Evolutionary conservation across 2,797 vertebrate species (phyloP).

Genomic region (Neosalanx taihuensis): DNA sequence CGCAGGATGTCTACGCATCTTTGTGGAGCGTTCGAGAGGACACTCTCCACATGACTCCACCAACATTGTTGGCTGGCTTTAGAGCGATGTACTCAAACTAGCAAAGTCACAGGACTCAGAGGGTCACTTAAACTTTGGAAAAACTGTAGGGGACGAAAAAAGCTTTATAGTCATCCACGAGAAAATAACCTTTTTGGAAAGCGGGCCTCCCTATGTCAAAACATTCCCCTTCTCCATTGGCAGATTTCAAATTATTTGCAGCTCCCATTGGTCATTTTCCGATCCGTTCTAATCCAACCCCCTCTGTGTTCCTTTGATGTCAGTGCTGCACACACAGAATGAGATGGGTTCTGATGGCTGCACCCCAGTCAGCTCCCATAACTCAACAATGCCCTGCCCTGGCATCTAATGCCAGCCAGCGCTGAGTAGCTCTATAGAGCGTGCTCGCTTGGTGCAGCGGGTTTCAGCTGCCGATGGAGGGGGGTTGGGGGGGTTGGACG

Average conservation of each 20-base stretch:
- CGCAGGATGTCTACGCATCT: too few species aligned
- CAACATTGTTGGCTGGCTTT: too few species aligned
- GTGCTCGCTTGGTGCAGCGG: neutral
- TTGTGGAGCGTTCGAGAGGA: too few species aligned
- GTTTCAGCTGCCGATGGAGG: neutral
- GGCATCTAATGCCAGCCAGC: too few species aligned
- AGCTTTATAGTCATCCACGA: too few species aligned
- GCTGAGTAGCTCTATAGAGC: neutral
- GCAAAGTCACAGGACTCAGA: too few species aligned
- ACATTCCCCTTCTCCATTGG: neutral
- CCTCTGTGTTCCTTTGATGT: neutral
- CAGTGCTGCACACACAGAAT: neutral
- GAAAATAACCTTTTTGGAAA: slow-evolving; percentile 1
- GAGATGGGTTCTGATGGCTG: neutral
- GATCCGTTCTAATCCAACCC: neutral
- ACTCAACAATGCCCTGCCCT: slow-evolving; percentile 7
- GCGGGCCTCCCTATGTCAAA: neutral
- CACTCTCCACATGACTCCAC: too few species aligned
- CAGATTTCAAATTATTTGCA: neutral
- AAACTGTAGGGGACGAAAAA: too few species aligned
- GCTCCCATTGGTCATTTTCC: neutral
- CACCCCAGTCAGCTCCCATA: slow-evolving; percentile 10
- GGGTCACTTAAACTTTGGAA: too few species aligned
- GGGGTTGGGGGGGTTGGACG: neutral
- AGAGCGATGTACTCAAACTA: too few species aligned